Evolutionary conservation across 1,140 invertebrate genomes (phyloP), one percentile per base, ranked within the genome.

Genomic region (Drosophila nigromelanica): DNA sequence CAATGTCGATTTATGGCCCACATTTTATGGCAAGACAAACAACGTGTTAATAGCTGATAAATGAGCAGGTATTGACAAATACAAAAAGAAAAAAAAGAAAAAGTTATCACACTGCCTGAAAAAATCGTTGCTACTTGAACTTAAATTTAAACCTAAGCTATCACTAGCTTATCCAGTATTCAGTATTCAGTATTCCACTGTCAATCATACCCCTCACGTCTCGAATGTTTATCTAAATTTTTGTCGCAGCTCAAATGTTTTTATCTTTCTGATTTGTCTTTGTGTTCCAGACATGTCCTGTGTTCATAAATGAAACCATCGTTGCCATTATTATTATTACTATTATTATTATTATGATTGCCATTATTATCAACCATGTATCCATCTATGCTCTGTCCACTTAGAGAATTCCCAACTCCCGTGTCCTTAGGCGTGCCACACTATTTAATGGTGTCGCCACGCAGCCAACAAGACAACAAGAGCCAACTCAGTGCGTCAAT

Each of bases 21-120:
- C 59, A 72, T 80, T 85, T 85, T 85, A 86, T 86, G 66, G 73
- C 59, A 55, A 63, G 21, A 67, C 60, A 72, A 81, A 76, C 67
- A 86, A 80, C 80, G 51, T 66, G 55, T 73, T 66, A 75, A 78
- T 75, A 60, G 40, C 51, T 74, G 82, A 86, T 86, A 86, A 80
- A 63, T 77, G 24, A 11, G 56, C 55, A 83, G 72, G 80, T 85
- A 73, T 56, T 40, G 54, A 55, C 69, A 67, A 62, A 63, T 70
- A 50, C 10, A 51, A 21, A 55, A 35, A 55, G 1, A 24, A 33
- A 12, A 21, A 21, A 10, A 21, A 3, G 11, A 2, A 5, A 21
- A 59, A 43, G 7, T 24, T 59, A 7, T 10, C 21, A 24, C 21
- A 24, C 21, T 18, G 27, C 27, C 27, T 27, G 5, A 27, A 27